Evolutionary conservation across 2,888 invertebrate species (phyloP).

Genomic region (Brachyopa scutellaris): DNA sequence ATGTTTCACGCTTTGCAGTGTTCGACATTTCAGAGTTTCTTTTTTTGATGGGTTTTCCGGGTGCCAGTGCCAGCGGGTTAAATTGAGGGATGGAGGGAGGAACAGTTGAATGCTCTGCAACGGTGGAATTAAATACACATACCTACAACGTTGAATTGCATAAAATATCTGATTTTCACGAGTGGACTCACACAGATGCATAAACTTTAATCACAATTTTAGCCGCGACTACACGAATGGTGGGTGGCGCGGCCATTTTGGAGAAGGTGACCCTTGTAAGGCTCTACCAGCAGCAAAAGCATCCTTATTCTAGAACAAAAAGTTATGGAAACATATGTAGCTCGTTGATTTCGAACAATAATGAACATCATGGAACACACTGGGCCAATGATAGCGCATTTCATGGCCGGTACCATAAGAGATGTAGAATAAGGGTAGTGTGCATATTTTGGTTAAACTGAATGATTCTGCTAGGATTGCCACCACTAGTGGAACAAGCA

Average conservation of each 20-base stretch:
- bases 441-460: not conserved
- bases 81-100: not conserved
- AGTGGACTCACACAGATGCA: constrained; percentile 52
- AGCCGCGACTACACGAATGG: not conserved
- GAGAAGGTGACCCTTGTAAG: not conserved
- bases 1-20: constrained; percentile 55
- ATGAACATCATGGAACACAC: constrained; percentile 43
- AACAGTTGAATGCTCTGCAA: not conserved
- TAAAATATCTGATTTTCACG: constrained; percentile 58
- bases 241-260: not conserved
- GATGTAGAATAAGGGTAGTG: not conserved
- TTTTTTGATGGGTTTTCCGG: not conserved
- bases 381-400: constrained; percentile 25
- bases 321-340: constrained; percentile 63
- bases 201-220: constrained; percentile 61
- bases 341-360: constrained; percentile 59
- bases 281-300: constrained; percentile 12
- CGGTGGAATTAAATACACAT: not conserved
- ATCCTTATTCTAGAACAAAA: constrained; percentile 15
- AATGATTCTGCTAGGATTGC: constrained; percentile 2
- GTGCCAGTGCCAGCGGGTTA: not conserved
- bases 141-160: constrained; percentile 35
- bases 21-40: constrained; percentile 35
- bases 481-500: constrained; percentile 10
- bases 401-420: not conserved